Percentiles rank a stretch among this genome's conserved stretches.
These are phyloP conservation scores for Saccostrea cuccullata DNA, from an alignment of 1,140 invertebrate genomes.

Conservation along the genomic window DNA sequence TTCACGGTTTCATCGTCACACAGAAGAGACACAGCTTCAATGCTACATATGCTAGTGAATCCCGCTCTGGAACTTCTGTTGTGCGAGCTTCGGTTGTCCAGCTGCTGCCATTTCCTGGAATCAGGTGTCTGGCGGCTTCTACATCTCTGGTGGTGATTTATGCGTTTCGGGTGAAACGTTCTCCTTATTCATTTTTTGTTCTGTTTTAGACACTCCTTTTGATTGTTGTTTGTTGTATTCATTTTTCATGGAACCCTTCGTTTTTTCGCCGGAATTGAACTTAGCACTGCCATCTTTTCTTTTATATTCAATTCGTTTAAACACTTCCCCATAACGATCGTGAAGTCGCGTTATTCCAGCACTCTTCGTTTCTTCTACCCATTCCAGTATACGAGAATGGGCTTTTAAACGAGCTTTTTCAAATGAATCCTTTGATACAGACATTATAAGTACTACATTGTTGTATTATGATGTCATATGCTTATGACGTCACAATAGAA, in stretches of 20 bases:
- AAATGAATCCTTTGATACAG: conserved; percentile 36
- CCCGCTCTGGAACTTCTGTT: conserved; percentile 40
- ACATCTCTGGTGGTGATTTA: conserved; percentile 23
- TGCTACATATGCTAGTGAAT: conserved; percentile 43
- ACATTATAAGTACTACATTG: conserved; percentile 28
- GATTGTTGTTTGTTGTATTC: neutral
- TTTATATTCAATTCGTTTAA: conserved; percentile 51
- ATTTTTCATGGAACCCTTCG: neutral
- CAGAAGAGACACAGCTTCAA: conserved; percentile 51
- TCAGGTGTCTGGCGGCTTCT: conserved; percentile 13
- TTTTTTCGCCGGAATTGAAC: neutral
- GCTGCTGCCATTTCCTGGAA: conserved; percentile 20
- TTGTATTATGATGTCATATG: neutral
- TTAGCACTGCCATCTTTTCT: neutral
- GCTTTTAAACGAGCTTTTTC: conserved; percentile 42
- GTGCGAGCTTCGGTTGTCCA: conserved; percentile 46
- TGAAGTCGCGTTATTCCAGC: conserved; percentile 51
- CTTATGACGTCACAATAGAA: conserved; percentile 13
- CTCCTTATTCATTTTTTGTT: neutral
- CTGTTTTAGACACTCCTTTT: neutral
- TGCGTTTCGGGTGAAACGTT: neutral
- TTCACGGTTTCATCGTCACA: conserved; percentile 42
- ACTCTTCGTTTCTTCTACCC: conserved; percentile 44
- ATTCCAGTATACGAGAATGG: conserved; percentile 48
- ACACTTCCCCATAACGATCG: conserved; percentile 47